Percentiles rank a stretch among this genome's conserved stretches.
These are phyloP conservation scores for Diaphora mendica DNA, from an alignment of 2,888 invertebrate species.

Conservation along the genomic window DNA sequence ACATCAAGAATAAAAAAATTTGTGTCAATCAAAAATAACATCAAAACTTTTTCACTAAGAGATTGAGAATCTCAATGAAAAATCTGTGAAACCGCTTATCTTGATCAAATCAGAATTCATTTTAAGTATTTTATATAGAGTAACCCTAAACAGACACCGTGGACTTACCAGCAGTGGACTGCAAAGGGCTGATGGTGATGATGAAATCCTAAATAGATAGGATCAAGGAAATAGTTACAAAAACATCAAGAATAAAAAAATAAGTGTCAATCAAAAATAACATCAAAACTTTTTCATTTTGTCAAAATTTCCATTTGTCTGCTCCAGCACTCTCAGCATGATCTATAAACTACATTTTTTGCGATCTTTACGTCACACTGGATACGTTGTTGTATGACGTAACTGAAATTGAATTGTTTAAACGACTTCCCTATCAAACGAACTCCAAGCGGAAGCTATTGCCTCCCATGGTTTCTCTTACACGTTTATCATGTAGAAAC, in stretches of 20 bases:
- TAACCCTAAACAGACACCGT: too few species aligned
- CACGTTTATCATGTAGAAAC: conserved; percentile 30
- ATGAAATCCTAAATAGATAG: too few species aligned
- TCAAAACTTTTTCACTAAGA: too few species aligned
- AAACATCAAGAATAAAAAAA: neutral
- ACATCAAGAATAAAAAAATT: too few species aligned
- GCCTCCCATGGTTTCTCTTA: conserved; percentile 23
- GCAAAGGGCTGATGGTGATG: too few species aligned
- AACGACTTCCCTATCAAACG: neutral
- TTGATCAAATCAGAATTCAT: too few species aligned
- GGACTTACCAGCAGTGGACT: too few species aligned
- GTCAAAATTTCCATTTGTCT: neutral
- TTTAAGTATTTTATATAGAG: too few species aligned
- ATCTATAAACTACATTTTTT: neutral
- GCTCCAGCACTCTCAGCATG: neutral
- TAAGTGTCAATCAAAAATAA: neutral
- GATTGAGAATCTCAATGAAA: too few species aligned
- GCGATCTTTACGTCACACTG: neutral
- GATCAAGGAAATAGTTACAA: too few species aligned
- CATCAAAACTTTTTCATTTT: neutral
- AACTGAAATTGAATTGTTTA: conserved; percentile 6
- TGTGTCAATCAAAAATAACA: too few species aligned
- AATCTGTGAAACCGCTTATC: too few species aligned
- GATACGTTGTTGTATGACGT: neutral
- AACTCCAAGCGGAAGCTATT: neutral